These are phyloP conservation scores for Cyphomyrus plagiostoma DNA, from an alignment of 2,113 vertebrate species.

Conservation along the genomic window DNA sequence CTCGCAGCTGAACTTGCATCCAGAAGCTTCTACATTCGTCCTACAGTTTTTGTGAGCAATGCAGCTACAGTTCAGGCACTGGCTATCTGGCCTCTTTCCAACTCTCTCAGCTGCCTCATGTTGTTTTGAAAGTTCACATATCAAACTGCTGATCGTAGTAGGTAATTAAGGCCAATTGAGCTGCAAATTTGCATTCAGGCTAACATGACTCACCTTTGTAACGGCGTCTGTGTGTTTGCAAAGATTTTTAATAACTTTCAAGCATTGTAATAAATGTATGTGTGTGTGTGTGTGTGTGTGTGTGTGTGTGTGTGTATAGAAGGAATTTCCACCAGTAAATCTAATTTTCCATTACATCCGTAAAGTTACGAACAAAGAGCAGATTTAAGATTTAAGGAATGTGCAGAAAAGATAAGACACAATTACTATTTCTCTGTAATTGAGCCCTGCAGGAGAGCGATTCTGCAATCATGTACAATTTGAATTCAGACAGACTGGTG, in stretches of 20 bases:
- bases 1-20: no score
- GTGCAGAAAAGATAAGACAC: neutral
- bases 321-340: neutral
- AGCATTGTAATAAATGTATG: neutral
- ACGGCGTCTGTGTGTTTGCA: neutral
- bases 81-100: neutral
- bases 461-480: slow-evolving; percentile 1
- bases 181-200: neutral
- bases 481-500: neutral
- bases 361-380: neutral
- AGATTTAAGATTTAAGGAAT: slow-evolving; percentile 11
- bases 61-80: neutral
- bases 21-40: neutral
- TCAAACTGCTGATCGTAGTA: neutral
- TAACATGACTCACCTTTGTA: neutral
- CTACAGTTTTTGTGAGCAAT: neutral
- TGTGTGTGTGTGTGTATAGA: neutral
- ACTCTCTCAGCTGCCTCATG: neutral
- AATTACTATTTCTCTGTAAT: neutral
- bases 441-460: neutral
- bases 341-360: neutral
- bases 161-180: neutral
- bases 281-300: neutral
- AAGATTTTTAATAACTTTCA: neutral
- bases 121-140: neutral